Evolutionary conservation across 2,113 vertebrate species (phyloP).

Genomic region (Pachycephala philippinensis): DNA sequence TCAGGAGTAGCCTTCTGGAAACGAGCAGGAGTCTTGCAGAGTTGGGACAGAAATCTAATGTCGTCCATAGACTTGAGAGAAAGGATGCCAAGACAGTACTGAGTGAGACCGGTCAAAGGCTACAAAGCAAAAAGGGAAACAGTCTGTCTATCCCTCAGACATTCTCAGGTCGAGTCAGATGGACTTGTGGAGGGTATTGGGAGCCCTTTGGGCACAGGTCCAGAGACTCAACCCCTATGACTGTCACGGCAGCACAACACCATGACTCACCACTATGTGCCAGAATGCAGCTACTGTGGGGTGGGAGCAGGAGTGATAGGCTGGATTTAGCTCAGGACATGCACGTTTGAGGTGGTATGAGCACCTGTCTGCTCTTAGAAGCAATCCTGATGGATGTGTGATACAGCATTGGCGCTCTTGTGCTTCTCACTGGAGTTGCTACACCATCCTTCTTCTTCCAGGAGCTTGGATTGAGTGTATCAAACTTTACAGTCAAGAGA

Average conservation of each 20-base stretch:
- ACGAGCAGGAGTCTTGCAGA: background rate
- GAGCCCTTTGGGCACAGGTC: background rate
- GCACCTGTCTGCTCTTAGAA: background rate
- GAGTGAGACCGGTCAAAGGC: background rate
- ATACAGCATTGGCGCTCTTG: background rate
- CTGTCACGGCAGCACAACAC: background rate
- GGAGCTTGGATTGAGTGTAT: background rate
- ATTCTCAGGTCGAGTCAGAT: background rate
- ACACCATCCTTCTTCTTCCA: background rate
- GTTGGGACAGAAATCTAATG: background rate
- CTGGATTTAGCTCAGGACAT: background rate
- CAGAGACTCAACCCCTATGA: background rate
- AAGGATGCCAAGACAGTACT: fast-evolving
- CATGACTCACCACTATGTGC: fast-evolving
- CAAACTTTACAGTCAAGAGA: background rate
- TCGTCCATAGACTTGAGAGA: background rate
- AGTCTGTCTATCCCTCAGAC: background rate
- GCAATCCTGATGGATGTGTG: background rate
- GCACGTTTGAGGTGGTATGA: background rate
- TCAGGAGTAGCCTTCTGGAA: background rate
- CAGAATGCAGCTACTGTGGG: background rate
- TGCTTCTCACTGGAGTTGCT: background rate
- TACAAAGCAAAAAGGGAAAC: background rate
- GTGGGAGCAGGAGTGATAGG: background rate
- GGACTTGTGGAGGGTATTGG: background rate